Evolutionary conservation across 2,888 invertebrate genomes (phyloP).

Genomic region (Pristionchus entomophagus): DNA sequence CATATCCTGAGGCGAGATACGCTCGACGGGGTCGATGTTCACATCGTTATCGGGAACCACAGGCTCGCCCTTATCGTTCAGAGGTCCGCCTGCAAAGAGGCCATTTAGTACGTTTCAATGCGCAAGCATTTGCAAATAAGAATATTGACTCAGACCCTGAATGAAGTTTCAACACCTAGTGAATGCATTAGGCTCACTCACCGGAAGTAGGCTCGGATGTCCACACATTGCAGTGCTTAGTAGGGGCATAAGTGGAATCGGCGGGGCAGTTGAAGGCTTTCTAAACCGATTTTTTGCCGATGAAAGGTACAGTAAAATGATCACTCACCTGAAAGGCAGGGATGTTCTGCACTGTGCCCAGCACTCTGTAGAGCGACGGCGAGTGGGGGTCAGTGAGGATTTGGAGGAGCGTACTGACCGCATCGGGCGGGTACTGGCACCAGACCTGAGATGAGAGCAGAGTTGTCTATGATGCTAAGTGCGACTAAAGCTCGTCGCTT

Average conservation of each 20-base stretch:
- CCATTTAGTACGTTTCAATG: slow-evolving; percentile 43
- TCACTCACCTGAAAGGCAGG: slow-evolving; percentile 65
- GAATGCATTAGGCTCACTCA: slow-evolving; percentile 47
- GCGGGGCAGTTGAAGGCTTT: too few relatives aligned
- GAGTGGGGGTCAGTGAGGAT: too few relatives aligned
- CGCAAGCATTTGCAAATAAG: slow-evolving; percentile 3
- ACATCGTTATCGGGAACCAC: slow-evolving; percentile 52
- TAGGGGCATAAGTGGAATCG: slow-evolving; percentile 63
- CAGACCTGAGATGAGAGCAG: slow-evolving; percentile 62
- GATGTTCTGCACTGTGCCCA: too few relatives aligned
- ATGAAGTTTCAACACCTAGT: background rate
- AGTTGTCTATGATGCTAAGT: too few relatives aligned
- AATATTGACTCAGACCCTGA: background rate
- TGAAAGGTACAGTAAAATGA: background rate
- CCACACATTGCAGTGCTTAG: slow-evolving; percentile 70
- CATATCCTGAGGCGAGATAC: slow-evolving; percentile 53
- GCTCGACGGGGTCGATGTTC: slow-evolving; percentile 53
- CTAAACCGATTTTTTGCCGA: slow-evolving; percentile 69
- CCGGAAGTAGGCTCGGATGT: too few relatives aligned
- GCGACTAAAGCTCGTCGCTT: too few relatives aligned
- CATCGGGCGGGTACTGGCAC: slow-evolving; percentile 65
- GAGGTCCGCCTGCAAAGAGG: background rate
- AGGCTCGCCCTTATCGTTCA: slow-evolving; percentile 49
- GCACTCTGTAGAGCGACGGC: too few relatives aligned
- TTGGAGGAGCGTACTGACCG: slow-evolving; percentile 67